Conservation (phyloP, 2,888 invertebrate genomes). For the Creontiades dilutus region DNA sequence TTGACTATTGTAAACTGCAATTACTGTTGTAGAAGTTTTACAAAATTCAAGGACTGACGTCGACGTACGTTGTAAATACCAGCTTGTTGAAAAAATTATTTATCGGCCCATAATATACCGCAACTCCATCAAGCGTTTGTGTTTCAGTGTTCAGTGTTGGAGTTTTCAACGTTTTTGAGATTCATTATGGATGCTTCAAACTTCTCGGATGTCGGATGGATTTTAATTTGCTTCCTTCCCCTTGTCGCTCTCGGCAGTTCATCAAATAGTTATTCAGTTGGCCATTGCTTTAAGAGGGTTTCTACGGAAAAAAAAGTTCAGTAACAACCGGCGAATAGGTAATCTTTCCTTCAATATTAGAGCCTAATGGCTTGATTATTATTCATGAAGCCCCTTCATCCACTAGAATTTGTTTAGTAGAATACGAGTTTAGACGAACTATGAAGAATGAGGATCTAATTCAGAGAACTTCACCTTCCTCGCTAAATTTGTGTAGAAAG, state of each 20-base stretch:
- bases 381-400: slow-evolving; percentile 25
- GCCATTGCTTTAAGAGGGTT: slow-evolving; percentile 1
- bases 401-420: background rate
- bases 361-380: slow-evolving; percentile 10
- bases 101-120: background rate
- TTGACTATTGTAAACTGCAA: too few relatives aligned
- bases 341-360: background rate
- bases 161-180: background rate
- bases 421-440: slow-evolving; percentile 16
- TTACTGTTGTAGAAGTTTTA: too few relatives aligned
- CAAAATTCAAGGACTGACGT: too few relatives aligned
- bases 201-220: background rate
- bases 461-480: background rate
- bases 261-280: slow-evolving; percentile 1
- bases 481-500: too few relatives aligned
- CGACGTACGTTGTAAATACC: too few relatives aligned
- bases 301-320: slow-evolving; percentile 2
- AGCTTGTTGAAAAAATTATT: background rate
- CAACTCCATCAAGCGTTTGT: background rate
- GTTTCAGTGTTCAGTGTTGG: background rate
- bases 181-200: slow-evolving; percentile 20
- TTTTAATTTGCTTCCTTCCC: background rate
- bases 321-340: background rate
- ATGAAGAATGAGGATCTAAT: background rate
- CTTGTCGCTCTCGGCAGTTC: background rate